phyloP scores from a whole-genome alignment of 2,113 vertebrate species.

The Accipiter virgatus region DNA sequence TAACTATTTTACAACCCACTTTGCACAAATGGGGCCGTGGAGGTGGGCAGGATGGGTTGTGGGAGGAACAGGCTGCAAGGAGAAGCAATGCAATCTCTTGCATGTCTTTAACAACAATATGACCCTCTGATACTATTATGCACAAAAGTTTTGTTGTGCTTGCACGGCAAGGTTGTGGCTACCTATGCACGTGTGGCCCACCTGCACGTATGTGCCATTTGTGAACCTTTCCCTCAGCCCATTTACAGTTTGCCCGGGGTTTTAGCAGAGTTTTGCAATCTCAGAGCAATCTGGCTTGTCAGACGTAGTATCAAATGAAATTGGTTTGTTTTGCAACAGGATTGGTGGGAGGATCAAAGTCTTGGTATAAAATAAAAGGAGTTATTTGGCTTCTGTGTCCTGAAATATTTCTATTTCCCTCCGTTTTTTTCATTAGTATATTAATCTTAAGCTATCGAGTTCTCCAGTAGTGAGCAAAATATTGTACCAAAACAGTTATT shows the following conservation, averaged over 20 bases:
- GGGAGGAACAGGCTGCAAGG: not conserved
- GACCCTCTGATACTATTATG: not conserved
- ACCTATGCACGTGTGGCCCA: rapidly evolving
- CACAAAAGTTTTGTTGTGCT: not conserved
- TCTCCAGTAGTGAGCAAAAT: conserved; percentile 52
- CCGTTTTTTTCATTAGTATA: conserved; percentile 50
- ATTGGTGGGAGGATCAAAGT: conserved; percentile 28
- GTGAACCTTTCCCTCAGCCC: not conserved
- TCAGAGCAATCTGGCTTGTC: not conserved
- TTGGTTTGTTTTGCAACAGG: conserved; percentile 6
- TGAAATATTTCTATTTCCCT: not conserved
- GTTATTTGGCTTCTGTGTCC: not conserved
- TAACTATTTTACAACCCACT: not conserved
- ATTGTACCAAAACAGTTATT: conserved; percentile 35
- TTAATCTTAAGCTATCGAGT: conserved; percentile 52
- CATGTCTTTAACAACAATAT: not conserved
- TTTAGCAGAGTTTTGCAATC: conserved; percentile 2
- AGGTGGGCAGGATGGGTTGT: not conserved
- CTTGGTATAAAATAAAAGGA: conserved; percentile 31
- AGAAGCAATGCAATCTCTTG: not conserved
- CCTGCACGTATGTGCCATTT: rapidly evolving
- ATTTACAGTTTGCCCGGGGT: not conserved
- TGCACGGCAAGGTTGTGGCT: not conserved
- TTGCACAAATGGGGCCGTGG: not conserved
- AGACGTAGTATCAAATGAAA: not conserved